Base-by-base conservation (phyloP, 2,888 invertebrate genomes). In the Pollenia angustigena region DNA sequence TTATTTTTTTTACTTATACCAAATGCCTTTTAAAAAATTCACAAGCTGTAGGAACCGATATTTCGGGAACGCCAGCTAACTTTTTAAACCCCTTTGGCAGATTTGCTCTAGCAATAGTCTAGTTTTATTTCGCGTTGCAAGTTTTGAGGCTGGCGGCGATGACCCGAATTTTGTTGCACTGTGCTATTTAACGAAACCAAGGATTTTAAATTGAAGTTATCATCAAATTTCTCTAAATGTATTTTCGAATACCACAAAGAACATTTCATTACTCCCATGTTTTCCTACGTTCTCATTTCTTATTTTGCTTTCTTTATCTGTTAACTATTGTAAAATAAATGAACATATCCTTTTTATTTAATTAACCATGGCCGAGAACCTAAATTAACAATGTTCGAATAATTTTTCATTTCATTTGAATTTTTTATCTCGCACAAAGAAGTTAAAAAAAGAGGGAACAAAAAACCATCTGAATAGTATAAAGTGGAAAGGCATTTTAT, bases 311-410 rank as follows among this genome's bases (percentile, higher is more conserved):
- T 12, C 18, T 62, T 50, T 6, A 10, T 56, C 18, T 56, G n/a
- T 66, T 66, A 10, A 42, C 23, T 40, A 52, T 71, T 48, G 60
- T 56, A 50, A 68, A 74, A 54, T 18, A 75, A 80, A 80, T 80
- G 79, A 75, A 46, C 78, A 72, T 23, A 56, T 78, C 79, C 74
- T 74, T 74, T 32, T 52, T 79, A 74, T 85, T 74, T 83, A 68
- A 85, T 85, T 85, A 74, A 68, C 79, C 72, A 54, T 46, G 40
- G 52, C 54, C 69, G 18, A 69, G 46, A 80, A 69, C 32, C 60
- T 60, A 60, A 60, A 52, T 52, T 8, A 71, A 62, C 16, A 71
- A 56, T 54, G 14, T 16, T 68, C n/a, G 46, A 52, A 32, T 42
- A 69, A 52, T 50, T 52, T 48, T 68, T 50, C 60, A 16, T 62